Conservation (phyloP, 2,797 vertebrate species). For the Acrossocheilus fasciatus region DNA sequence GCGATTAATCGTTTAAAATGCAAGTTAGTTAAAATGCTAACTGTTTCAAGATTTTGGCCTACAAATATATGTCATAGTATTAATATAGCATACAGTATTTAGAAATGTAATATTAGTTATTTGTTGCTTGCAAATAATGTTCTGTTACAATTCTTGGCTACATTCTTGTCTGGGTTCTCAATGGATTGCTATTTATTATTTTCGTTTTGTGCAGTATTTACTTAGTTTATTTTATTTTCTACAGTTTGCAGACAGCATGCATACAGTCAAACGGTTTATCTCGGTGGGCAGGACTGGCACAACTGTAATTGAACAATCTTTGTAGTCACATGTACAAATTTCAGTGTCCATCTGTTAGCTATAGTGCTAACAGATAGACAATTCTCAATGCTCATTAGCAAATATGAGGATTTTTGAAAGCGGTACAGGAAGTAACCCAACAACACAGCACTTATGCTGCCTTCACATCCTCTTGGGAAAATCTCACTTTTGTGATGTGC, state of each 20-base stretch:
- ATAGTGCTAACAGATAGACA: not conserved
- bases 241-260: not conserved
- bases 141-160: not conserved
- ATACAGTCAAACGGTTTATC: not conserved
- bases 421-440: not conserved
- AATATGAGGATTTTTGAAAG: not conserved
- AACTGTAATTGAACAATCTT: constrained; percentile 3
- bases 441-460: constrained; percentile 1
- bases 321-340: constrained; percentile 9
- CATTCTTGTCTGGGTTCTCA: not conserved
- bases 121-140: not conserved
- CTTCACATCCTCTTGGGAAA: not conserved
- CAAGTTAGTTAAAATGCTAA: too few species aligned
- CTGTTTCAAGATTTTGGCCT: not conserved
- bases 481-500: not conserved
- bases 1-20: too few species aligned
- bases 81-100: not conserved
- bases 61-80: not conserved
- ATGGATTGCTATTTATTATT: not conserved
- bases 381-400: not conserved
- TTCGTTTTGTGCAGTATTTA: not conserved
- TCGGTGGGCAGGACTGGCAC: not conserved
- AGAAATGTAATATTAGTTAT: not conserved
- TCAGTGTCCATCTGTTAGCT: constrained; percentile 17
- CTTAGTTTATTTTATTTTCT: not conserved